phyloP scores from a whole-genome alignment of 2,888 invertebrate species.

The Melieria omissa region DNA sequence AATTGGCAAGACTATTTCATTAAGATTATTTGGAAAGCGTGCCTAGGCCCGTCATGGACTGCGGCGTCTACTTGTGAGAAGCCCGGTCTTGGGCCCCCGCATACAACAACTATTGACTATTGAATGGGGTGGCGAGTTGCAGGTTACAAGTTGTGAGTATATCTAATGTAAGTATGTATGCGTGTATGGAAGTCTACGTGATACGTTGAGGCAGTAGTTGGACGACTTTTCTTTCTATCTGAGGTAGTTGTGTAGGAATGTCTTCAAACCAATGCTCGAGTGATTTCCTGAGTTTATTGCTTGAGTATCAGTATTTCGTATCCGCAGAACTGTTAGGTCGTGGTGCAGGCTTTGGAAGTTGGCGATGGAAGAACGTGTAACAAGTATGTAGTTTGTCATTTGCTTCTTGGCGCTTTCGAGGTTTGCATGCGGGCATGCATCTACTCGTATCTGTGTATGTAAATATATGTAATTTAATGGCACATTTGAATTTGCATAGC shows the following conservation, averaged over 20 bases:
- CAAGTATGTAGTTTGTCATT: too few species aligned
- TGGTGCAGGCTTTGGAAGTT: slow-evolving; percentile 6
- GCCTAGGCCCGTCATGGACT: too few species aligned
- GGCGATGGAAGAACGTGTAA: too few species aligned
- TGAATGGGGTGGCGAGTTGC: too few species aligned
- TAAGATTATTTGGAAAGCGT: not conserved
- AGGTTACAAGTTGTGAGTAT: too few species aligned
- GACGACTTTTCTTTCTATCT: slow-evolving; percentile 17
- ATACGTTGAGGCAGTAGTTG: slow-evolving; percentile 21
- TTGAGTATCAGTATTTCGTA: slow-evolving; percentile 13
- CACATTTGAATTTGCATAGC: slow-evolving; percentile 55
- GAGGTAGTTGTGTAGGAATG: slow-evolving; percentile 36
- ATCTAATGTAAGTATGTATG: slow-evolving; percentile 2
- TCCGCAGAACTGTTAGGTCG: slow-evolving; percentile 27
- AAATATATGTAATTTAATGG: slow-evolving; percentile 46
- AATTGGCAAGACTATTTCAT: slow-evolving; percentile 12
- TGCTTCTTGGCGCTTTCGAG: too few species aligned
- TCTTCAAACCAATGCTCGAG: not conserved
- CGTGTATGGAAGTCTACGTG: slow-evolving; percentile 9
- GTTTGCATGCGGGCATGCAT: too few species aligned
- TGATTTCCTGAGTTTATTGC: slow-evolving; percentile 53
- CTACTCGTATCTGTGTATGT: too few species aligned
- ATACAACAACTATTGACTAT: too few species aligned
- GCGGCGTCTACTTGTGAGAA: too few species aligned
- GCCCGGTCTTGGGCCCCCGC: too few species aligned